Conservation (phyloP, 35 echinoderm and acorn worm genomes). For the Ophiothrix spiculata region DNA sequence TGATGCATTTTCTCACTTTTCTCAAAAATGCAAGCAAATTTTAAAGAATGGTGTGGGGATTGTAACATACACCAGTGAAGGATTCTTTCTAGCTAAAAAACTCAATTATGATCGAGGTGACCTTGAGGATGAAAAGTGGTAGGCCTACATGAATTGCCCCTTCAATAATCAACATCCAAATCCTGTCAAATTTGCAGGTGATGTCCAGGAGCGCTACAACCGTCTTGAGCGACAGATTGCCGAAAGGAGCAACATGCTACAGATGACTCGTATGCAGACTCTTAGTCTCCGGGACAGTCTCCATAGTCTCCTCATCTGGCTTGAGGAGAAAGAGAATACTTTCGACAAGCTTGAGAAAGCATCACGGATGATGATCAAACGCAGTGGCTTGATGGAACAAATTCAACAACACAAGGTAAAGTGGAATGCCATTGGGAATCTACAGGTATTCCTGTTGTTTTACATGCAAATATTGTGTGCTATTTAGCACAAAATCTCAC, state of each 20-base stretch:
- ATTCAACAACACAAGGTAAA: constrained; percentile 91
- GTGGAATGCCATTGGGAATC: too few relatives aligned
- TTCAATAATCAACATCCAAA: neutral
- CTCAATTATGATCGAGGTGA: too few relatives aligned
- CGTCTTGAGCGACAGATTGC: constrained; percentile 85
- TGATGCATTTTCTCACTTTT: too few relatives aligned
- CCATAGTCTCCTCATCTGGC: constrained; percentile 92
- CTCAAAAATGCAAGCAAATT: too few relatives aligned
- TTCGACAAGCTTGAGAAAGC: constrained; percentile 83
- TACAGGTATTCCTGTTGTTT: too few relatives aligned
- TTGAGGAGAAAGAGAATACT: constrained; percentile 95
- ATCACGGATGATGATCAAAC: constrained; percentile 72
- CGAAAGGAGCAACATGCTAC: constrained; percentile 89
- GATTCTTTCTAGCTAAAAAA: too few relatives aligned
- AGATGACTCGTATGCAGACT: constrained; percentile 87
- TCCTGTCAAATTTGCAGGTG: constrained; percentile 23
- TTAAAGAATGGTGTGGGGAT: too few relatives aligned
- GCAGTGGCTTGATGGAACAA: constrained; percentile 80
- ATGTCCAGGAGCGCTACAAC: constrained; percentile 79
- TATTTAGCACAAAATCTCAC: too few relatives aligned
- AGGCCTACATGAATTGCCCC: too few relatives aligned
- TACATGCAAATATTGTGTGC: too few relatives aligned
- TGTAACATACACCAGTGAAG: too few relatives aligned
- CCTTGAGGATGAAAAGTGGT: too few relatives aligned
- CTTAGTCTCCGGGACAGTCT: constrained; percentile 90